Evolutionary conservation across 2,888 invertebrate species (phyloP).

Genomic region (Drosophila monieri): DNA sequence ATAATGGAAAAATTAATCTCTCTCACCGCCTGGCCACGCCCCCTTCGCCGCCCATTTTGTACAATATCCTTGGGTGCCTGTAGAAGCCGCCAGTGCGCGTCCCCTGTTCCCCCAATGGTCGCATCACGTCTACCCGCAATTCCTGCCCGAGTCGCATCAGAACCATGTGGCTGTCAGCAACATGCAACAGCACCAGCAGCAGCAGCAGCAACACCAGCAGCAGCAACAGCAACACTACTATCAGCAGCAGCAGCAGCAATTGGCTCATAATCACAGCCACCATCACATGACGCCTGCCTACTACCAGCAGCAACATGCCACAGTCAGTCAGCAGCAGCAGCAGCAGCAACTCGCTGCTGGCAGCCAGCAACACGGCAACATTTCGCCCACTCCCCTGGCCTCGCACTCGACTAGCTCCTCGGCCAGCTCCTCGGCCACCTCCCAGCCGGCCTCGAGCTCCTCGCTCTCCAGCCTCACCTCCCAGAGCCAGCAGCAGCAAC

Average conservation of each 20-base stretch:
- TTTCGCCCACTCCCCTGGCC: slow-evolving; percentile 80
- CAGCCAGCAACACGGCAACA: slow-evolving; percentile 67
- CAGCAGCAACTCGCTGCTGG: slow-evolving; percentile 50
- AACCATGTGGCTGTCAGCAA: slow-evolving; percentile 86
- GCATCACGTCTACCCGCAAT: slow-evolving; percentile 97
- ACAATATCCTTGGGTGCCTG: not conserved
- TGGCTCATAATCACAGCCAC: slow-evolving; percentile 66
- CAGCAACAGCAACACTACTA: slow-evolving; percentile 62
- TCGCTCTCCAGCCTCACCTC: slow-evolving; percentile 82
- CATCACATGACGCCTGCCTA: slow-evolving; percentile 67
- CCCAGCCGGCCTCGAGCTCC: slow-evolving; percentile 82
- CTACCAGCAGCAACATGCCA: slow-evolving; percentile 70
- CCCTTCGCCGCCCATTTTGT: not conserved
- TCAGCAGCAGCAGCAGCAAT: slow-evolving; percentile 65
- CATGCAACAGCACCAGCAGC: slow-evolving; percentile 84
- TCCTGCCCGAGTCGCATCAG: slow-evolving; percentile 95
- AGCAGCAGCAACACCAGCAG: slow-evolving; percentile 66
- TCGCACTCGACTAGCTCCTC: slow-evolving; percentile 81
- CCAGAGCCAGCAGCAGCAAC: slow-evolving; percentile 69
- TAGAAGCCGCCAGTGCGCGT: slow-evolving; percentile 85
- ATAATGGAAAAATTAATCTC: slow-evolving; percentile 47
- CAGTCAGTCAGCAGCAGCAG: slow-evolving; percentile 65
- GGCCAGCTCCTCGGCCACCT: slow-evolving; percentile 82
- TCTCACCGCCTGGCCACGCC: slow-evolving; percentile 27
- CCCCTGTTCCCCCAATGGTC: slow-evolving; percentile 97